These are phyloP conservation scores for Siniperca scherzeri DNA, from an alignment of 2,797 vertebrate genomes.

Conservation along the genomic window DNA sequence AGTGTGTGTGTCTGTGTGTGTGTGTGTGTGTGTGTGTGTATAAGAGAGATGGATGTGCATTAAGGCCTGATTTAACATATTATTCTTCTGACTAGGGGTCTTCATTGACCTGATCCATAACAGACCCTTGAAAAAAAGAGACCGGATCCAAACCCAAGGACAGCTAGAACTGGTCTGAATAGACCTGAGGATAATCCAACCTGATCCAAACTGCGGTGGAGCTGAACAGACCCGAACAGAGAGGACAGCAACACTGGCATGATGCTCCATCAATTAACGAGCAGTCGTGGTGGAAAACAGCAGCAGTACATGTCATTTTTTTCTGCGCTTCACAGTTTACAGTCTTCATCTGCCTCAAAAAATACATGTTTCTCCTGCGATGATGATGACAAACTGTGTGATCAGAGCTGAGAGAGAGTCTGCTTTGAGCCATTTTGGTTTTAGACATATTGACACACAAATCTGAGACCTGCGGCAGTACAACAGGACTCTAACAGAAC, in stretches of 20 bases:
- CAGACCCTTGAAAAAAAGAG: background rate
- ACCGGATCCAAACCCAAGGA: background rate
- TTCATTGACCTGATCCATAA: background rate
- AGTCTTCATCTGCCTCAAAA: background rate
- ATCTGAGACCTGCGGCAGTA: background rate
- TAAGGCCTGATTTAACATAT: background rate
- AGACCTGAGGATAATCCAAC: constrained; percentile 1
- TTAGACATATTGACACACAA: background rate
- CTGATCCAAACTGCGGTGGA: background rate
- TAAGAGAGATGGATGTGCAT: background rate
- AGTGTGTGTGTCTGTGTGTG: constrained; percentile 8
- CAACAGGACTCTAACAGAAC: background rate
- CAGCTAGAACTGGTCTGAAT: background rate
- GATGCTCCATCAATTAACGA: background rate
- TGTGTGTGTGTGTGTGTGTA: background rate
- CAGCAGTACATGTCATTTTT: background rate
- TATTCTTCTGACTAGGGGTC: background rate
- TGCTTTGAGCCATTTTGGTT: background rate
- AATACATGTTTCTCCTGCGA: background rate
- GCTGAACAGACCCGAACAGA: background rate
- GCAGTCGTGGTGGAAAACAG: background rate
- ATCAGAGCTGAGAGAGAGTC: background rate
- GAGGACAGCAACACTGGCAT: background rate
- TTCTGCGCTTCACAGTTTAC: background rate
- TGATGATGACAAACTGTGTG: background rate